Base-by-base conservation (phyloP, 2,888 invertebrate species). In the Melinaea menophilus region DNA sequence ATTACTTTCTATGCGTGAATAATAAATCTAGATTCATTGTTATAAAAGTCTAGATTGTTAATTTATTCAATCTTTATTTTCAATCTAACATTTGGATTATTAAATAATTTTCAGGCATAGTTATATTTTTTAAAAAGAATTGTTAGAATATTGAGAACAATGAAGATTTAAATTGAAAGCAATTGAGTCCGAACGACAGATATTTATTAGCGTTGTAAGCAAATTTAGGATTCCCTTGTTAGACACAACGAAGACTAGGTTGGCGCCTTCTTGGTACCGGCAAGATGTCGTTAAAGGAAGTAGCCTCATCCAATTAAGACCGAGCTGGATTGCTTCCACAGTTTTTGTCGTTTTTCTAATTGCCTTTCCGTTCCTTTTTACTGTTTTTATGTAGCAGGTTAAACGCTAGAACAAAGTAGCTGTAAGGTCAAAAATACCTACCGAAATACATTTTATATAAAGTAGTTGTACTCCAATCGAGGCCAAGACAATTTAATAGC, bases 251-350 rank as follows among this genome's bases (percentile, higher is more conserved):
- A 59, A 58, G 56, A 61, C 63, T 58, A 60, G 63, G 59, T 45
- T 59, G 61, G 56, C 55, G 59, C 46, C 57, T 55, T 59, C 41
- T 59, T 55, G 58, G 58, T 59, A 65, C 63, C 70, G 70, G 72
- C 71, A 71, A 69, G 79, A 82, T 82, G 83, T 84, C 87, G 83
- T 88, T 86, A 85, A 82, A 85, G 78, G 84, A 87, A 89, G 86
- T 86, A 82, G 85, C 86, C 85, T 85, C 88, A 88, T 90, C 87
- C 89, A 90, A 90, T 90, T 89, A 90, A 87, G 85, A 88, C 80
- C 82, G 80, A 78, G 80, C 81, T 88, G 88, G 85, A 89, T 86
- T 86, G 88, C 83, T 86, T 84, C 82, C 83, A 85, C 80, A 79
- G 78, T 82, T 85, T 84, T 82, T 84, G 81, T 81, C 82, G 82